Percentiles rank a stretch among this genome's conserved stretches.
phyloP scores from a whole-genome alignment of 2,888 invertebrate genomes.

The Acleris literana region DNA sequence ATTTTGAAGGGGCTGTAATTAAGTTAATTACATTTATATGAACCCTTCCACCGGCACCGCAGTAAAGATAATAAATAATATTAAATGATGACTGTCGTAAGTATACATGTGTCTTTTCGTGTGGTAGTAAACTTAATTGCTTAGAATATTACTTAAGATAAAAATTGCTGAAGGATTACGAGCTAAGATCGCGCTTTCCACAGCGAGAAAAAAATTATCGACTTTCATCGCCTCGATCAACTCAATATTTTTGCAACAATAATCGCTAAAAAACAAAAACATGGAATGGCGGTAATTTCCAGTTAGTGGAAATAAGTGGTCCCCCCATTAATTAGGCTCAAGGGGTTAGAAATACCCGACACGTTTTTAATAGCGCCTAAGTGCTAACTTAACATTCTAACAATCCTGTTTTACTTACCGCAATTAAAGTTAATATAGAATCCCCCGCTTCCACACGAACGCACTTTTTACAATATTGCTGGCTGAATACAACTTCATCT shows the following conservation, averaged over 20 bases:
- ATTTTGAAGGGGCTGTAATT: too few relatives aligned
- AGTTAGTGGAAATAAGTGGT: background rate
- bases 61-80: too few relatives aligned
- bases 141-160: slow-evolving; percentile 10
- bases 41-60: too few relatives aligned
- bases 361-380: slow-evolving; percentile 49
- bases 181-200: slow-evolving; percentile 24
- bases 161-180: slow-evolving; percentile 27
- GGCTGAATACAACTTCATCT: slow-evolving; percentile 47
- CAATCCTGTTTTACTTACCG: slow-evolving; percentile 66
- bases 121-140: slow-evolving; percentile 24
- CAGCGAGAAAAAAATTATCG: slow-evolving; percentile 6
- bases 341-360: slow-evolving; percentile 51
- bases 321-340: slow-evolving; percentile 24
- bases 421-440: slow-evolving; percentile 53
- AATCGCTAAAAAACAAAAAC: background rate
- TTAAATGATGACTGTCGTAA: too few relatives aligned
- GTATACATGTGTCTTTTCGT: slow-evolving; percentile 1
- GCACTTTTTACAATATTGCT: slow-evolving; percentile 47
- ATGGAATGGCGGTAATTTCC: too few relatives aligned
- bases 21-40: too few relatives aligned
- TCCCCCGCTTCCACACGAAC: slow-evolving; percentile 55
- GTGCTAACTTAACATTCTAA: slow-evolving; percentile 50
- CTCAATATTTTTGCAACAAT: background rate
- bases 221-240: background rate